Evolutionary conservation across 2,113 vertebrate species (phyloP), one percentile per base, ranked within the genome.

Genomic region (Tragelaphus scriptus): DNA sequence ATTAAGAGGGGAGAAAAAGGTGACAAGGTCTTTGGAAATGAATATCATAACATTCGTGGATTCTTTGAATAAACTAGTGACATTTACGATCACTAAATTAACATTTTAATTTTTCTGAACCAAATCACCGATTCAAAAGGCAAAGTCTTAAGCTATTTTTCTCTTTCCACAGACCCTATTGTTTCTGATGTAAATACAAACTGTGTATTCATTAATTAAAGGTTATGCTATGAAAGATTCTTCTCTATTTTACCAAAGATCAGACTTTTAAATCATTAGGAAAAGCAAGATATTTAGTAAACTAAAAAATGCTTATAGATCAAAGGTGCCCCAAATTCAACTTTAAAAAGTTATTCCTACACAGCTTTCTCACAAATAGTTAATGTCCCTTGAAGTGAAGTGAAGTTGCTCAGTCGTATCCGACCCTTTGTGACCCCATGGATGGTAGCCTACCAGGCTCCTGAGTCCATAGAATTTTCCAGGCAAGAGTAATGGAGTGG

Each of bases 1-100:
- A 95, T 96, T 90, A 96, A 93, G 13, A 32, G 75, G 36, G 90
- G 85, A 56, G 91, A 96, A 89, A 96, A 93, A 92, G 49, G 88
- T 68, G 96, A 84, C 1, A 84, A 90, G 91, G 89, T 92, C 92
- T 88, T 95, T 97, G 61, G 96, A 98, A 98, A 95, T 96, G 71
- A 85, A 84, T 95, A 96, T 95, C 97, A 97, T 92, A 92, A 87
- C 81, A 94, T 94, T 96, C 90, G 65, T 91, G 2, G 51, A 75
- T 65, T 89, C 88, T 97, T 63, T 96, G 93, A 98, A 97, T 59
- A 98, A 94, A 90, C 19, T 92, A 96, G 75, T 98, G 98, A 98
- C 98, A 98, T 98, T 98, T 98, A 94, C 97, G 95, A 86, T 85
- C 55, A 77, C 68, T 97, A 98, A 98, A 98, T 98, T 98, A 98